Evolutionary conservation across 92 coral and sea anemone species (phyloP), one percentile per base, ranked within the genome.

Genomic region (Epizoanthus scotinus): DNA sequence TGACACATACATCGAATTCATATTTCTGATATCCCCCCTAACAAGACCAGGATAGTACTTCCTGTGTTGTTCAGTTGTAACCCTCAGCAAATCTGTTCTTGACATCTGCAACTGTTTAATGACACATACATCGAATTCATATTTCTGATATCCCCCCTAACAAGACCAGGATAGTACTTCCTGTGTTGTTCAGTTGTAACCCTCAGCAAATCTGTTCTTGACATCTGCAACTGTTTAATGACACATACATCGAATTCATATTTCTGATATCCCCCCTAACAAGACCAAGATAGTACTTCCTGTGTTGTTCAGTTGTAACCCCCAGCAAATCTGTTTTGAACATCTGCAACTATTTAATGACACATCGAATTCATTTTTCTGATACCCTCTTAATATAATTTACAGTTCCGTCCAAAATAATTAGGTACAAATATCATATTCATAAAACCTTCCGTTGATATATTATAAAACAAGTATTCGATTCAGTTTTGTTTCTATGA

Each of bases 101-200:
- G 93, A 89, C 52, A 84, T 72, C 66, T 89, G 86, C 63, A 89
- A 78, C 95, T 91, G 71, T 40, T 65, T 34, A 25, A 78, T 69
- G 31, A 60, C 42, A n/a, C n/a, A n/a, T n/a, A 22, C 34, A 50
- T 14, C 8, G 14, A 50, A 50, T 22, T 24, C 52, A 12, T 47
- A 47, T 47, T 47, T 44, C 40, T 34, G 40, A 34, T 34, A 34
- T 6, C 40, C 40, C 6, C 40, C 40, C n/a, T n/a, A 21, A 78
- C 67, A 62, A 91, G 72, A 44, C 91, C 89, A 20, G 69, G 86
- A 70, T 83, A 81, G 22, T 83, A 78, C 13, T 90, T 67, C 10
- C 40, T 60, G 4, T 60, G 63, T 17, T 89, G 89, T 24, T 83
- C 83, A n/a, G 84, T 74, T 14, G 29, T 25, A 40, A 86, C 74